Conservation (phyloP, 2,797 vertebrate species). For the Sebastolobus alascanus region DNA sequence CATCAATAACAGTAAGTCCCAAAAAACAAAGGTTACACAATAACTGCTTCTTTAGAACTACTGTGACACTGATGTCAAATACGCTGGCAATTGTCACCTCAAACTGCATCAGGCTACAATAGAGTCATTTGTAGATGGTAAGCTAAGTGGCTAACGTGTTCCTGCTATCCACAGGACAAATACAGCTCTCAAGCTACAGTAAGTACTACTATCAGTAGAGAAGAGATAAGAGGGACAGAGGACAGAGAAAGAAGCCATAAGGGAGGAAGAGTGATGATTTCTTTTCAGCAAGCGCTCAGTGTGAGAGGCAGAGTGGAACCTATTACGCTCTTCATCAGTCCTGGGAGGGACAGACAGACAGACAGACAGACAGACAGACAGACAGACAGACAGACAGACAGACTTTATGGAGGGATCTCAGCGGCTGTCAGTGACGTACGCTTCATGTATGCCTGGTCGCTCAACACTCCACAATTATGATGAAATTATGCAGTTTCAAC, state of each 20-base stretch:
- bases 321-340: conserved; percentile 72
- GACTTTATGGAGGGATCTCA: neutral
- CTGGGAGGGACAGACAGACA: conserved; percentile 14
- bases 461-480: neutral
- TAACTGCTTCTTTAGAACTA: neutral
- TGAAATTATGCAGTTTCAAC: neutral
- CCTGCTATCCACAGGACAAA: conserved; percentile 15
- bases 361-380: too few species aligned
- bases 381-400: conserved; percentile 22
- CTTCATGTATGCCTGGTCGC: neutral
- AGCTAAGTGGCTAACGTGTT: conserved; percentile 27
- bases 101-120: conserved; percentile 40
- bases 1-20: neutral
- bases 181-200: conserved; percentile 26
- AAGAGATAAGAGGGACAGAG: conserved; percentile 32
- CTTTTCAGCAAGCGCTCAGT: conserved; percentile 50
- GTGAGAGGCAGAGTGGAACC: conserved; percentile 70
- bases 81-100: neutral
- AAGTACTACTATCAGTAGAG: conserved; percentile 16
- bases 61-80: neutral
- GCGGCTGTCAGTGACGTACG: conserved; percentile 5
- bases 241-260: conserved; percentile 32
- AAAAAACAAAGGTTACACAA: neutral
- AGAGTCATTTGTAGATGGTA: conserved; percentile 7
- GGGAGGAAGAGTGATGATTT: conserved; percentile 50